Percentiles rank a stretch among this genome's conserved stretches.
phyloP scores from a whole-genome alignment of 92 coral and sea anemone species.

The Zoanthus solanderi region DNA sequence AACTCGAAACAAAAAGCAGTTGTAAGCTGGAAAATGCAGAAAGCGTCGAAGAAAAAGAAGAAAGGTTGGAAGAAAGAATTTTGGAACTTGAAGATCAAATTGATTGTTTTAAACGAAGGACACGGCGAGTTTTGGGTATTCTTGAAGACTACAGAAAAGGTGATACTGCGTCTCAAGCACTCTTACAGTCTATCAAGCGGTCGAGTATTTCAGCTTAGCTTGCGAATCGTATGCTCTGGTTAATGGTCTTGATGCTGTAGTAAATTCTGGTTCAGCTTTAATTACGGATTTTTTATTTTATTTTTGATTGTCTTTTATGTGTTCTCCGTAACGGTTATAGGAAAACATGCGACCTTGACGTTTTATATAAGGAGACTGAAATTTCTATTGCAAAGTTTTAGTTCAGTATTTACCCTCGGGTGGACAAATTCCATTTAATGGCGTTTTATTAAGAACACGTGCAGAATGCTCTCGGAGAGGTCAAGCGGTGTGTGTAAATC shows the following conservation, averaged over 20 bases:
- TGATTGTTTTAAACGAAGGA: slow-evolving; percentile 49
- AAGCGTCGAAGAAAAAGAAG: slow-evolving; percentile 50
- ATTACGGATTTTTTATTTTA: too few relatives aligned
- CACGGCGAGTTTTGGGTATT: slow-evolving; percentile 34
- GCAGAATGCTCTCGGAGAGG: slow-evolving; percentile 15
- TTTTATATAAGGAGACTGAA: neutral
- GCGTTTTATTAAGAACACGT: too few relatives aligned
- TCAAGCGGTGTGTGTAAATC: slow-evolving; percentile 20
- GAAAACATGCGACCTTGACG: neutral
- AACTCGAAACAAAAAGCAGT: neutral
- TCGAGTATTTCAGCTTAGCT: neutral
- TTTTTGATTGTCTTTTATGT: too few relatives aligned
- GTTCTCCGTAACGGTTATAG: too few relatives aligned
- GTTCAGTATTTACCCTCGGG: neutral
- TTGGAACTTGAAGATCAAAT: slow-evolving; percentile 69
- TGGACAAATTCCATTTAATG: neutral
- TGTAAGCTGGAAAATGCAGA: slow-evolving; percentile 45
- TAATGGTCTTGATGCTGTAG: too few relatives aligned
- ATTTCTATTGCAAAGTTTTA: neutral
- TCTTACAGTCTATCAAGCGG: slow-evolving; percentile 1
- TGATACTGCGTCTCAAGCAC: slow-evolving; percentile 29
- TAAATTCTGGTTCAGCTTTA: too few relatives aligned
- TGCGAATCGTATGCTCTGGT: too few relatives aligned
- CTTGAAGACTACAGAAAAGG: slow-evolving; percentile 40
- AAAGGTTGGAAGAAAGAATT: slow-evolving; percentile 51